A percentile compares a stretch with the other conserved stretches of the same genome.
These are phyloP conservation scores for Poicephalus meyeri DNA, from an alignment of 2,113 vertebrate genomes.

Conservation along the genomic window DNA sequence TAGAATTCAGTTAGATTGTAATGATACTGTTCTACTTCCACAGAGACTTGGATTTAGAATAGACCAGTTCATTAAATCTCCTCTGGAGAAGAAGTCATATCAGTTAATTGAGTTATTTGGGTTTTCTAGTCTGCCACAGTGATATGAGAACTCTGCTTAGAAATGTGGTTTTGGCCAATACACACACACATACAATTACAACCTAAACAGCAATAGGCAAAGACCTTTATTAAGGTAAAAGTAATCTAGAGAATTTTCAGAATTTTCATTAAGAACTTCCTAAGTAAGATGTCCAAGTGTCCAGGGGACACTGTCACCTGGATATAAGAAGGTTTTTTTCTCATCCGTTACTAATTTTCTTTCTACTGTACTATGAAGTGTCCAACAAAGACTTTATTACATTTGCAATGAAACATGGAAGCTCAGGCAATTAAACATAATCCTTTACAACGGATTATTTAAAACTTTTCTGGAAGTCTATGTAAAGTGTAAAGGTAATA, in stretches of 20 bases:
- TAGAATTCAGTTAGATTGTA: neutral
- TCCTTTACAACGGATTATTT: neutral
- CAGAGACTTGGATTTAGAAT: neutral
- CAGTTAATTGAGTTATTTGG: neutral
- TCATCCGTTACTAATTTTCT: neutral
- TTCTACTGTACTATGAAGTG: neutral
- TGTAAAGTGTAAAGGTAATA: neutral
- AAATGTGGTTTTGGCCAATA: neutral
- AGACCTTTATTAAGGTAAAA: neutral
- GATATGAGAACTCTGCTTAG: neutral
- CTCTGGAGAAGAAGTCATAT: neutral
- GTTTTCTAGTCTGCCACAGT: neutral
- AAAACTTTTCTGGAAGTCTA: neutral
- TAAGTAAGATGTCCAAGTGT: neutral
- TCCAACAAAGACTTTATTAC: neutral
- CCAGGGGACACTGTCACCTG: neutral
- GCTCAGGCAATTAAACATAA: neutral
- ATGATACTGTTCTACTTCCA: neutral
- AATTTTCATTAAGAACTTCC: neutral
- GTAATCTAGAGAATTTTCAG: neutral
- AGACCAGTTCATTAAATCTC: neutral
- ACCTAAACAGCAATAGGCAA: neutral
- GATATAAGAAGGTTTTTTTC: neutral
- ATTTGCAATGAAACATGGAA: neutral
- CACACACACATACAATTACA: neutral